These are phyloP conservation scores for Agrochola litura DNA, from an alignment of 2,888 invertebrate species.

Conservation along the genomic window DNA sequence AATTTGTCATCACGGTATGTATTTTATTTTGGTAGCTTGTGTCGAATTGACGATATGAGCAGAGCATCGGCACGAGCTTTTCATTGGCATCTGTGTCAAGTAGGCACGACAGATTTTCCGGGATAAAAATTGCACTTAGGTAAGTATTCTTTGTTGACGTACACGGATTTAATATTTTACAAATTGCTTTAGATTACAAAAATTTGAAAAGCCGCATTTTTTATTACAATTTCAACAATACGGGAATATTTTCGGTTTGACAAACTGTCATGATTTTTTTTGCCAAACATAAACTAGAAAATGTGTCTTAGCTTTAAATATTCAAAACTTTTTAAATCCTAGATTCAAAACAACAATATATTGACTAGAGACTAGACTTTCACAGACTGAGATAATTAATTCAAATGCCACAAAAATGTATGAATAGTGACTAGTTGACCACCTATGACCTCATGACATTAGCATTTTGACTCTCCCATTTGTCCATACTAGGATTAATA, in stretches of 20 bases:
- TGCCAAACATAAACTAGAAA: neutral
- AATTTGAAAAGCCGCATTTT: neutral
- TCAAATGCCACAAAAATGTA: slow-evolving; percentile 31
- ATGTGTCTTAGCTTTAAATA: slow-evolving; percentile 1
- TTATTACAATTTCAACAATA: neutral
- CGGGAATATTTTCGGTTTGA: neutral
- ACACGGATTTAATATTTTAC: neutral
- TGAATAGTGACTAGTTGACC: slow-evolving; percentile 13
- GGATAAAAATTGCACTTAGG: neutral
- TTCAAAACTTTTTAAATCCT: neutral
- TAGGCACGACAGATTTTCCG: neutral
- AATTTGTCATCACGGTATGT: neutral
- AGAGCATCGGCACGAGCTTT: neutral
- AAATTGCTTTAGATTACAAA: neutral
- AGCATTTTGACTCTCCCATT: slow-evolving; percentile 28
- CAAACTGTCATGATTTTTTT: neutral
- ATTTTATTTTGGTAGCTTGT: neutral
- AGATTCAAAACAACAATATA: slow-evolving; percentile 13
- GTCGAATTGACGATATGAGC: neutral
- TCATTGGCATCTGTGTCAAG: neutral
- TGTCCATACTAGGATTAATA: slow-evolving; percentile 13
- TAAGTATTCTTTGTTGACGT: neutral
- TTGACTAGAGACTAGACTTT: slow-evolving; percentile 34
- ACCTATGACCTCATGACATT: slow-evolving; percentile 48
- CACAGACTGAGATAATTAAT: slow-evolving; percentile 43